Evolutionary conservation across 2,797 vertebrate genomes (phyloP).

Genomic region (Ataeniobius toweri): DNA sequence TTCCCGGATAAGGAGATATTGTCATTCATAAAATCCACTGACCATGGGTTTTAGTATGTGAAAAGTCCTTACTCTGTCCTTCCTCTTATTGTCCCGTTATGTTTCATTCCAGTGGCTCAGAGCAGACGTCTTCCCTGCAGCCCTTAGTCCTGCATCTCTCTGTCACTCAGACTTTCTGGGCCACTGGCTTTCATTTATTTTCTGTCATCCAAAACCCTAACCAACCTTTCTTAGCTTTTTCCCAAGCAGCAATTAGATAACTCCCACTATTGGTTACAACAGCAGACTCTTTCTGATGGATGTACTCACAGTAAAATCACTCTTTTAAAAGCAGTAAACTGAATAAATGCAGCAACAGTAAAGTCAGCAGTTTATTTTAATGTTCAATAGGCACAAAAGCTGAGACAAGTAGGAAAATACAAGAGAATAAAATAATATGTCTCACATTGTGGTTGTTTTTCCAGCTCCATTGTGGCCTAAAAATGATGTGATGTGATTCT

Average conservation of each 20-base stretch:
- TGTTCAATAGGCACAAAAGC: not conserved
- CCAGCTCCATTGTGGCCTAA: constrained; percentile 96
- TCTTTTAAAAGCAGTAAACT: constrained; percentile 42
- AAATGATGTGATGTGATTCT: constrained; percentile 97
- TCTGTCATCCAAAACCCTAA: constrained; percentile 55
- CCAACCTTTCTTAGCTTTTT: constrained; percentile 36
- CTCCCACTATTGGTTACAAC: constrained; percentile 34
- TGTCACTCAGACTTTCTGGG: constrained; percentile 57
- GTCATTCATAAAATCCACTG: constrained; percentile 19
- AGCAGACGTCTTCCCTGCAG: constrained; percentile 56
- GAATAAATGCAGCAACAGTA: constrained; percentile 44
- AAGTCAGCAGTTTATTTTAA: constrained; percentile 19
- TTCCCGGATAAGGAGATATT: constrained; percentile 17
- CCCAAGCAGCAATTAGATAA: constrained; percentile 66
- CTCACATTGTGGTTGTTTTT: constrained; percentile 95
- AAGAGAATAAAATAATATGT: constrained; percentile 14
- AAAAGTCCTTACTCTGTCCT: constrained; percentile 57
- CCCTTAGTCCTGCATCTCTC: constrained; percentile 62
- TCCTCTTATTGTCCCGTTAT: constrained; percentile 52
- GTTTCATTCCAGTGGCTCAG: constrained; percentile 57
- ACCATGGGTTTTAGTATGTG: constrained; percentile 22
- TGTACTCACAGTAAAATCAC: constrained; percentile 37
- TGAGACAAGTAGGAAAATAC: constrained; percentile 16
- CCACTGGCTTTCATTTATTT: constrained; percentile 65
- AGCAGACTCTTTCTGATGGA: constrained; percentile 57